Evolutionary conservation across 2,113 vertebrate species (phyloP).

Genomic region (Machaerirhynchus nigripectus): DNA sequence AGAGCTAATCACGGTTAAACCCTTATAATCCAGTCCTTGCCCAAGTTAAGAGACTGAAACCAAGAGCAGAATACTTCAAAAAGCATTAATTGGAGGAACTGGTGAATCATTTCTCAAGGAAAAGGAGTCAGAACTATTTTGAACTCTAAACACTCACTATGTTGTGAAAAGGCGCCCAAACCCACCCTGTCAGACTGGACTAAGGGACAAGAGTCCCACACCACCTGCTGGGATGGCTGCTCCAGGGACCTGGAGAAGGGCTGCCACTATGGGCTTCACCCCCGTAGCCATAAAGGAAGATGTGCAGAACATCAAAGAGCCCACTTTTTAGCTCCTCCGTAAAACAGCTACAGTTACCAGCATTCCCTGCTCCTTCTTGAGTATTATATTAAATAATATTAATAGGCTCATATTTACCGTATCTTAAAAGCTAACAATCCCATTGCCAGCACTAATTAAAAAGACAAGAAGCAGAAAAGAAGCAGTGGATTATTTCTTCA

Average conservation of each 20-base stretch:
- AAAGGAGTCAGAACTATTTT: slow-evolving; percentile 27
- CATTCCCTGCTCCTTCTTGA: slow-evolving; percentile 60
- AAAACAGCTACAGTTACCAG: slow-evolving; percentile 73
- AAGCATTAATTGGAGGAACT: neutral
- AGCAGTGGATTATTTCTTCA: slow-evolving; percentile 28
- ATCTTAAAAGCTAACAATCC: slow-evolving; percentile 60
- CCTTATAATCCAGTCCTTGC: slow-evolving; percentile 49
- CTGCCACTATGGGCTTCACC: slow-evolving; percentile 55
- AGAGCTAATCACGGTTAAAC: slow-evolving; percentile 67
- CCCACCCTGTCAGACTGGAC: slow-evolving; percentile 52
- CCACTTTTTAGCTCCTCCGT: slow-evolving; percentile 64
- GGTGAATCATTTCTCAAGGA: slow-evolving; percentile 46
- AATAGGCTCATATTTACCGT: slow-evolving; percentile 49
- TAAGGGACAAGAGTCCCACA: slow-evolving; percentile 56
- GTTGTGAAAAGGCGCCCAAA: slow-evolving; percentile 37
- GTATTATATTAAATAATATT: slow-evolving; percentile 31
- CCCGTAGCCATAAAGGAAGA: slow-evolving; percentile 60
- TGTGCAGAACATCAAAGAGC: slow-evolving; percentile 62
- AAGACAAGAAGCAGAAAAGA: slow-evolving; percentile 36
- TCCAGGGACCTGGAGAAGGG: slow-evolving; percentile 64
- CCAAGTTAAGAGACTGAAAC: slow-evolving; percentile 55
- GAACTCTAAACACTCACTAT: neutral
- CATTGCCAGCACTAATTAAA: slow-evolving; percentile 31
- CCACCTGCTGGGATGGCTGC: slow-evolving; percentile 63
- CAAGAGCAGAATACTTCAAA: slow-evolving; percentile 51